phyloP scores from a whole-genome alignment of 2,888 invertebrate species.

The Steinernema scapterisci region DNA sequence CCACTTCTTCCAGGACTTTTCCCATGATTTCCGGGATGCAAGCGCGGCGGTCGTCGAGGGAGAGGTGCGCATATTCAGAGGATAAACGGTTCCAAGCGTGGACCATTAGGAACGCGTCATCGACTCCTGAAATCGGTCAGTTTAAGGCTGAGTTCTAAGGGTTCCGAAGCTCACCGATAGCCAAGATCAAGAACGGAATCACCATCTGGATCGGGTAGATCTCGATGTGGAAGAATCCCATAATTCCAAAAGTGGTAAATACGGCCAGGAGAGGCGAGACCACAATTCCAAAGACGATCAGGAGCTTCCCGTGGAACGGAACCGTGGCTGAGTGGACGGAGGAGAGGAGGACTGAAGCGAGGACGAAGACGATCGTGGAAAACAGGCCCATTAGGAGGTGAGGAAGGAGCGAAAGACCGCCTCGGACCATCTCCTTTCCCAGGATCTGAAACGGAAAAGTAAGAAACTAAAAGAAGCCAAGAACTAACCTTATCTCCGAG shows the following conservation, averaged over 20 bases:
- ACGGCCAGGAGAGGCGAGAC: slow-evolving; percentile 40
- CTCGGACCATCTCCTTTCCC: slow-evolving; percentile 40
- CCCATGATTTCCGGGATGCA: slow-evolving; percentile 39
- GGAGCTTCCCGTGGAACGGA: background rate
- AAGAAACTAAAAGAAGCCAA: no score
- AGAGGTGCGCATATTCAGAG: slow-evolving; percentile 37
- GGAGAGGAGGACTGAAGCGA: slow-evolving; percentile 29
- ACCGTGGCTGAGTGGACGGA: slow-evolving; percentile 15
- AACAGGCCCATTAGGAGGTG: slow-evolving; percentile 39
- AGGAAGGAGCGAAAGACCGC: slow-evolving; percentile 38
- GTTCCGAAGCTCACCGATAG: no score
- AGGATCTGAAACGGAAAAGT: slow-evolving; percentile 33
- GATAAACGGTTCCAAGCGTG: slow-evolving; percentile 44
- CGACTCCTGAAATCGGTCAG: slow-evolving; percentile 40
- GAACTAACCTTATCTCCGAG: slow-evolving; percentile 41
- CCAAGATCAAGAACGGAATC: slow-evolving; percentile 43
- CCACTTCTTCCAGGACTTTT: slow-evolving; percentile 61
- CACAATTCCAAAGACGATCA: slow-evolving; percentile 36
- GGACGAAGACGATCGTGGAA: slow-evolving; percentile 37
- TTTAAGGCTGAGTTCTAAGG: background rate
- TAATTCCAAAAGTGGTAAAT: slow-evolving; percentile 41
- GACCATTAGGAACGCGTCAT: slow-evolving; percentile 45
- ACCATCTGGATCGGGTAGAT: slow-evolving; percentile 44
- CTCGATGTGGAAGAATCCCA: slow-evolving; percentile 37
- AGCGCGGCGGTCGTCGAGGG: background rate